phyloP scores from a whole-genome alignment of 2,888 invertebrate genomes.

The Meganola albula region DNA sequence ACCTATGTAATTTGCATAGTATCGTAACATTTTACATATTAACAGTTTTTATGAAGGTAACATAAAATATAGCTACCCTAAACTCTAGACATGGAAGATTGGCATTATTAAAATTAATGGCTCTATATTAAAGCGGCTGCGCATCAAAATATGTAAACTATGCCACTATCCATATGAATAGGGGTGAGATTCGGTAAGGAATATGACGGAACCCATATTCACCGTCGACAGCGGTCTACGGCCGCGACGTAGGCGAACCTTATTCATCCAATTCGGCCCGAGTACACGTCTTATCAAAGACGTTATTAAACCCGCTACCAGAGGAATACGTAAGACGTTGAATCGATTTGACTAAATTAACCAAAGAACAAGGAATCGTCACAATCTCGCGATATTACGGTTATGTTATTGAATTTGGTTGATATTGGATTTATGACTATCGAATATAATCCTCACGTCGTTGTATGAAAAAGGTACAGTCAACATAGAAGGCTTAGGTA shows the following conservation, averaged over 20 bases:
- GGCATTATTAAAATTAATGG: slow-evolving; percentile 61
- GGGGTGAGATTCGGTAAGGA: slow-evolving; percentile 46
- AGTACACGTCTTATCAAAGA: slow-evolving; percentile 63
- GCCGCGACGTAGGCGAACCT: slow-evolving; percentile 45
- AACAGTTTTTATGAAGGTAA: no score
- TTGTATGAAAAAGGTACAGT: no score
- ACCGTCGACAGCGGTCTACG: slow-evolving; percentile 60
- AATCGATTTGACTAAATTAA: slow-evolving; percentile 53
- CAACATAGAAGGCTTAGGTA: no score
- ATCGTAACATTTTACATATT: no score
- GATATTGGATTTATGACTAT: no score
- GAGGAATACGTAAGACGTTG: slow-evolving; percentile 46
- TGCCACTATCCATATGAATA: slow-evolving; percentile 60
- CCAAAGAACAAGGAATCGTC: slow-evolving; percentile 22
- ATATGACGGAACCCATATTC: slow-evolving; percentile 60
- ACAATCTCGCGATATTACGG: slow-evolving; percentile 12
- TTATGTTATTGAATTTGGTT: no score
- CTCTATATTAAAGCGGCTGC: slow-evolving; percentile 52
- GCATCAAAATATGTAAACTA: slow-evolving; percentile 63
- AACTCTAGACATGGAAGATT: slow-evolving; percentile 34
- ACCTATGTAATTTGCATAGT: no score
- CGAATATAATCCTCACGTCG: no score
- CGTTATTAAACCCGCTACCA: slow-evolving; percentile 62
- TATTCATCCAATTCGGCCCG: slow-evolving; percentile 53
- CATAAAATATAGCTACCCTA: no score